These are phyloP conservation scores for Tigriopus californicus DNA, from an alignment of 2,888 invertebrate genomes.

Conservation along the genomic window DNA sequence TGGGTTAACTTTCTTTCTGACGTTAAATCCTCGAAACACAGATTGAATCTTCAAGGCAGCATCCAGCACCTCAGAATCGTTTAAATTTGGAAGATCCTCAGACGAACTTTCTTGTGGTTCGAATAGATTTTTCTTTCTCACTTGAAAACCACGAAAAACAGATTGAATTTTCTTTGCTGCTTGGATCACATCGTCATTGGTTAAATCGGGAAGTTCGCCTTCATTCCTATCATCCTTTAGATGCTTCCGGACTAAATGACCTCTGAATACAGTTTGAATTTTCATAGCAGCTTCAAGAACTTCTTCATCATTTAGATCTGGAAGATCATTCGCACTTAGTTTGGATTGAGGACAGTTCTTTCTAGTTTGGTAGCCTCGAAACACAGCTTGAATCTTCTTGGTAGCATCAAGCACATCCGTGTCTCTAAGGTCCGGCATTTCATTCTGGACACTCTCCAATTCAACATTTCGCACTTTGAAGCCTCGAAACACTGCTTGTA, in stretches of 20 bases:
- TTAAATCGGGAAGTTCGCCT: not conserved
- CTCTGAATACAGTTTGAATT: slow-evolving; percentile 8
- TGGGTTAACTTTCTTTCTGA: not conserved
- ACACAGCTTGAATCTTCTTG: slow-evolving; percentile 3
- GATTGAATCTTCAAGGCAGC: slow-evolving; percentile 15
- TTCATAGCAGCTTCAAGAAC: slow-evolving; percentile 2
- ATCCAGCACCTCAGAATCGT: not conserved
- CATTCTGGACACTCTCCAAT: not conserved
- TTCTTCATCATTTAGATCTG: not conserved
- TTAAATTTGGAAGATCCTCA: slow-evolving; percentile 1
- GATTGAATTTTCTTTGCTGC: slow-evolving; percentile 13
- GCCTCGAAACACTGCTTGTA: slow-evolving; percentile 11
- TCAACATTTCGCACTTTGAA: slow-evolving; percentile 8
- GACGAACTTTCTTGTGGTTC: not conserved
- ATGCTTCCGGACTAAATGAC: not conserved
- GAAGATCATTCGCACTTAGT: not conserved
- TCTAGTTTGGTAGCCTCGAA: not conserved
- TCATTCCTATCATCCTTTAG: not conserved
- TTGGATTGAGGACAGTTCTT: not conserved
- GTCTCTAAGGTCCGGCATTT: slow-evolving; percentile 9
- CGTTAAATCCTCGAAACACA: not conserved
- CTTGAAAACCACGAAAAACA: slow-evolving; percentile 12
- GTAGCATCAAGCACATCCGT: slow-evolving; percentile 2
- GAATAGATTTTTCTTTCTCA: slow-evolving; percentile 1
- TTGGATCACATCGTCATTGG: not conserved